Percentiles rank a stretch among this genome's conserved stretches.
These are phyloP conservation scores for Noctua janthe DNA, from an alignment of 2,888 invertebrate genomes.

Conservation along the genomic window DNA sequence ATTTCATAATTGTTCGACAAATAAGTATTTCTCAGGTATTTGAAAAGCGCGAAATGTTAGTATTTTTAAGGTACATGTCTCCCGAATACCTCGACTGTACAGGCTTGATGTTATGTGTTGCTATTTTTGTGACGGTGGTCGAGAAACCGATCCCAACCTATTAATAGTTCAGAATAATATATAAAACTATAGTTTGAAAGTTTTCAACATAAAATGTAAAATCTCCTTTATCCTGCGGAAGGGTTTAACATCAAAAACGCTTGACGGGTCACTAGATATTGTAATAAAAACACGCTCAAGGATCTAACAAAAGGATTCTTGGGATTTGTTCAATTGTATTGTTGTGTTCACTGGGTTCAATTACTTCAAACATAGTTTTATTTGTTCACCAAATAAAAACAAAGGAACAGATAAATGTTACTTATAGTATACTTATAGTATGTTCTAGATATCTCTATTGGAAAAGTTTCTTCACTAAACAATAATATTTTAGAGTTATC, in stretches of 20 bases:
- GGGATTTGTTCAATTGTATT: slow-evolving; percentile 43
- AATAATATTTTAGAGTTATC: background rate
- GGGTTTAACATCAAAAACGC: slow-evolving; percentile 39
- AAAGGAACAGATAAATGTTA: background rate
- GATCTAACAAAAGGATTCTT: slow-evolving; percentile 32
- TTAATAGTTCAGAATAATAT: background rate
- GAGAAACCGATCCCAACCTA: background rate
- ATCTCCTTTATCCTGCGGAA: background rate
- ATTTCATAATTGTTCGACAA: background rate
- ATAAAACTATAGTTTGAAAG: background rate
- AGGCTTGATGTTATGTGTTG: background rate
- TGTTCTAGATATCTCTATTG: background rate
- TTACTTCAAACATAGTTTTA: slow-evolving; percentile 30
- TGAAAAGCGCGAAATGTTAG: background rate
- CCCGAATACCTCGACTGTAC: background rate
- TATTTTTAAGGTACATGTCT: background rate
- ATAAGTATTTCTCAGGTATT: background rate
- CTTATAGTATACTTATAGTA: background rate
- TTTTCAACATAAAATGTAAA: slow-evolving; percentile 12
- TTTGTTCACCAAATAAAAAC: background rate
- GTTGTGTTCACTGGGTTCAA: slow-evolving; percentile 36
- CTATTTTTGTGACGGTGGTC: background rate
- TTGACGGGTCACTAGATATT: slow-evolving; percentile 40
- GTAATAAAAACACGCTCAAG: slow-evolving; percentile 43
- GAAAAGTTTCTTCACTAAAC: background rate